phyloP scores from a whole-genome alignment of 2,888 invertebrate genomes.

The Microdon myrmicae region DNA sequence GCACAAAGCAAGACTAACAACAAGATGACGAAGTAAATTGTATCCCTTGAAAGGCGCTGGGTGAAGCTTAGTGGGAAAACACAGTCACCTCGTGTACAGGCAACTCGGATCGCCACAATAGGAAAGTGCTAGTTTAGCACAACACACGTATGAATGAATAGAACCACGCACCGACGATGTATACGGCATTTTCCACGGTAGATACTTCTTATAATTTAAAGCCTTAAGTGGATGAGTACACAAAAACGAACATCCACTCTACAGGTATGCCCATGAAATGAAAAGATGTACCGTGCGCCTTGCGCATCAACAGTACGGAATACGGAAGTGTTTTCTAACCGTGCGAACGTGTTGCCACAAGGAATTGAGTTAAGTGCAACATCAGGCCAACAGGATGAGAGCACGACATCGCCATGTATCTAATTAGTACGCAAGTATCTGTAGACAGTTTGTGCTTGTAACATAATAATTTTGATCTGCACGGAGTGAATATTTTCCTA shows the following conservation, averaged over 20 bases:
- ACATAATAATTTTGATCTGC: too few species aligned
- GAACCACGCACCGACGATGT: slow-evolving; percentile 13
- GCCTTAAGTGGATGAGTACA: slow-evolving; percentile 38
- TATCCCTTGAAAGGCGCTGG: not conserved
- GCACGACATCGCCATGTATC: slow-evolving; percentile 7
- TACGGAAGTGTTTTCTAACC: slow-evolving; percentile 41
- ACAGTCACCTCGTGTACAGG: not conserved
- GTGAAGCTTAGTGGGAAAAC: slow-evolving; percentile 1
- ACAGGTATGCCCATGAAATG: slow-evolving; percentile 20
- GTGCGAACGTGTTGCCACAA: slow-evolving; percentile 14
- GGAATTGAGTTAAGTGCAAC: not conserved
- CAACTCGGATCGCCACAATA: slow-evolving; percentile 11
- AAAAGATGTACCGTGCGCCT: slow-evolving; percentile 24
- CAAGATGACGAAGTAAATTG: slow-evolving; percentile 12
- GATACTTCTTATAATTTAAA: slow-evolving; percentile 33
- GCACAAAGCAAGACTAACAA: not conserved
- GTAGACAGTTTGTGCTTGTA: too few species aligned
- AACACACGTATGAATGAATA: slow-evolving; percentile 31
- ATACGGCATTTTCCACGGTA: slow-evolving; percentile 15
- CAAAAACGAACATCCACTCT: slow-evolving; percentile 5
- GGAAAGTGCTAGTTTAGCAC: slow-evolving; percentile 18
- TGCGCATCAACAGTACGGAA: slow-evolving; percentile 13
- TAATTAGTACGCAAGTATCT: too few species aligned
- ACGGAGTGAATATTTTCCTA: too few species aligned
- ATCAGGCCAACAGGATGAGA: not conserved